Percentiles rank a stretch among this genome's conserved stretches.
These are phyloP conservation scores for Pseudochaenichthys georgianus DNA, from an alignment of 2,797 vertebrate species.

Conservation along the genomic window DNA sequence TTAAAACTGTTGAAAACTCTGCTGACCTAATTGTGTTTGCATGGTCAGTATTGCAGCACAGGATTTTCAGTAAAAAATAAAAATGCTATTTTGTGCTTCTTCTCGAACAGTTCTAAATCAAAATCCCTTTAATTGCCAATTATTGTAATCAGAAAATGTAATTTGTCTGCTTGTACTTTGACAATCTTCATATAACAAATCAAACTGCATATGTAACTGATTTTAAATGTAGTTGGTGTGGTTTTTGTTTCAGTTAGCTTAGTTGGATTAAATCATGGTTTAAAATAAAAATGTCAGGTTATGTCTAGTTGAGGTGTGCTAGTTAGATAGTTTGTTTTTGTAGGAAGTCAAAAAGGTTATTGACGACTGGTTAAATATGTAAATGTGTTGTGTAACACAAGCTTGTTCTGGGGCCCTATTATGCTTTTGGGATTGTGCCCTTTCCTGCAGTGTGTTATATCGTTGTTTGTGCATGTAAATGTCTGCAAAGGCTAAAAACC, in stretches of 20 bases:
- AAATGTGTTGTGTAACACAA: too few relatives aligned
- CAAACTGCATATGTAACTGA: not conserved
- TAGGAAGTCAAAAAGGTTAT: too few relatives aligned
- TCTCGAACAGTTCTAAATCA: constrained; percentile 17
- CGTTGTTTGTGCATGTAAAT: too few relatives aligned
- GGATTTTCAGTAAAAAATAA: constrained; percentile 27
- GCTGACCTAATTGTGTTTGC: constrained; percentile 33
- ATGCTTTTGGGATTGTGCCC: too few relatives aligned
- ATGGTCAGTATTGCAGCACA: constrained; percentile 37
- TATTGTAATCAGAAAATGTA: constrained; percentile 18
- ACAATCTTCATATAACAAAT: not conserved
- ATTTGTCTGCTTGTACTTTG: not conserved
- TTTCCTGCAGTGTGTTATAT: too few relatives aligned
- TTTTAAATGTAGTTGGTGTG: not conserved
- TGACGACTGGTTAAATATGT: too few relatives aligned
- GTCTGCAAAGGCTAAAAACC: too few relatives aligned
- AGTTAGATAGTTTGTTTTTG: too few relatives aligned
- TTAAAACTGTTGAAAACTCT: constrained; percentile 11
- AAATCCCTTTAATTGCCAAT: constrained; percentile 41
- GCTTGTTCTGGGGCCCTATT: too few relatives aligned
- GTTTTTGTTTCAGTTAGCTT: not conserved
- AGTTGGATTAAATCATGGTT: not conserved
- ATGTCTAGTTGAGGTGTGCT: too few relatives aligned
- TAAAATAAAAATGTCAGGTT: too few relatives aligned
- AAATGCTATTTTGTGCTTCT: constrained; percentile 23